Evolutionary conservation across 2,888 invertebrate species (phyloP), one percentile per base, ranked within the genome.

Genomic region (Molorchus minor): DNA sequence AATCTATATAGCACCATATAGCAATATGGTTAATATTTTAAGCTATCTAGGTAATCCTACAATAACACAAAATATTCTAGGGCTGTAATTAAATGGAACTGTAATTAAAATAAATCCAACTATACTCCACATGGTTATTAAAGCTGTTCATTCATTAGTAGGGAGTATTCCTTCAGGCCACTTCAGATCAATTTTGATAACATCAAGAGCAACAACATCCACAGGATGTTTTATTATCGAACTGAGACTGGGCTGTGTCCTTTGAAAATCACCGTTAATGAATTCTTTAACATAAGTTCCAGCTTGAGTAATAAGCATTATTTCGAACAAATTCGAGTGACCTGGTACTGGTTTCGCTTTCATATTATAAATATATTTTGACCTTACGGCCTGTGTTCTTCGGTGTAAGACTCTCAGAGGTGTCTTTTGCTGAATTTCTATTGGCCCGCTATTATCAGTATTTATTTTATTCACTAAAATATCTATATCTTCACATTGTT

Each of bases 201-300:
- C 98, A 82, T 98, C 98, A 3, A 98, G 82, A 29, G 95, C 92
- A n/a, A 96, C 82, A 69, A 99, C 93, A 79, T 98, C 98, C 3
- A 92, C 87, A 20, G 85, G 84, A 20, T 82, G 80, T 0, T 87
- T 86, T 30, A 96, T 82, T 36, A 94, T 82, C 15, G 86, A 84
- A 0, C 86, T 81, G 19, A 98, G 82, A 71, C 86, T 89, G 0
- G 98, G 98, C 7, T 76, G 78, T 0, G 96, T 96, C 68, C 98
- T 84, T 1, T 94, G 92, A 77, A 97, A 92, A 82, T 99, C 98
- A 2, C 98, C 95, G 81, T 98, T 96, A 15, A 94, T 92, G 83
- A 98, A 94, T 83, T 99, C 98, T 82, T 99, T 99, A 1, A 99
- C 88, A 78, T 99, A 99, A 33, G 96, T 95, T 36, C 97, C 97